Base-by-base conservation (phyloP, 53 echinoderm and acorn worm species). In the Holothuria scabra region DNA sequence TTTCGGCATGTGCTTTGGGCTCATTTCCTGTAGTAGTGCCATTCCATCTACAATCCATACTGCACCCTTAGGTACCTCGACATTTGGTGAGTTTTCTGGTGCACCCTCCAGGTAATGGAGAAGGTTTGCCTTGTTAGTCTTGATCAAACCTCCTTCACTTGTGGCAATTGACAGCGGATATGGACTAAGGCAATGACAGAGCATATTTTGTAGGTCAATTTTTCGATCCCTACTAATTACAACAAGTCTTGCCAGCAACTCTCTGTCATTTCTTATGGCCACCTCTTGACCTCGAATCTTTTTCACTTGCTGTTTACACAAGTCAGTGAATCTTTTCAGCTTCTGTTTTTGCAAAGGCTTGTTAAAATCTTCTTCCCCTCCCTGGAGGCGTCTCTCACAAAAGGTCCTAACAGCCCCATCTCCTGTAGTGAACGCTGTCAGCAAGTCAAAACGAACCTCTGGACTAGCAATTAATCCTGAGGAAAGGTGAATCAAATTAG, bases 91-190 rank as follows among this genome's bases (percentile, higher is more conserved):
- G 10, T 74, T 72, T 28, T 30, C 28, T 46, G 4, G 41, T 28
- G 30, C 33, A 12, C 26, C 18, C 59, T 87, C 88, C 18, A 91
- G 52, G 59, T 29, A 25, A 44, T 83, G 74, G 22, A 91, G 16
- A 29, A 91, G 46, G 23, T 55, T 85, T 20, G 91, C 85, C 62
- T 91, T 88, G 60, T 88, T 88, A 8, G 85, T 91, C 29, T 91
- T 91, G 19, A 85, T 75, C 35, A 91, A 55, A 33, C 68, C 49
- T 37, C 91, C 85, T 32, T 82, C 58, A 58, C 19, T 22, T 41
- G 59, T 85, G 1, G 74, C 85, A 56, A 88, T 28, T 6, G 88
- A 57, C 14, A 82, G 72, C 31, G 88, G 85, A 25, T 80, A 75
- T n/a, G 21, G 38, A 5, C 78, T 48, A 76, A 48, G 48, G 48